A percentile compares a stretch with the other conserved stretches of the same genome.
Conservation (phyloP, 2,113 vertebrate genomes). For the Mionectes macconnelli region DNA sequence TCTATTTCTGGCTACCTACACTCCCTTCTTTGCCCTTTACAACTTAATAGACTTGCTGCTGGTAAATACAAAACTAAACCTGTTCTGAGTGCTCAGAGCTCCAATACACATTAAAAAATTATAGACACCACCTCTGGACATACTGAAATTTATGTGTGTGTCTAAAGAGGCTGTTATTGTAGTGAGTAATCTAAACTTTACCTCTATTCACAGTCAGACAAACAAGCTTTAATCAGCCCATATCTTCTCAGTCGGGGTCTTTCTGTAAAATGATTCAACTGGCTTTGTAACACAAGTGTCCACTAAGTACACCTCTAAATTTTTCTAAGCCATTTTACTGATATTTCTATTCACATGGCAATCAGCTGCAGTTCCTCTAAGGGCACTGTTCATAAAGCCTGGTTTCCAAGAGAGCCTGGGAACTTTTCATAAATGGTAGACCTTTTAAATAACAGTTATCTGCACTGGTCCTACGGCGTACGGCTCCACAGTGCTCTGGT, state of each 20-base stretch:
- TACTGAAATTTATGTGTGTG: constrained; percentile 59
- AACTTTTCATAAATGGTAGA: constrained; percentile 48
- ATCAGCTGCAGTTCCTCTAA: constrained; percentile 27
- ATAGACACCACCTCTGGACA: constrained; percentile 68
- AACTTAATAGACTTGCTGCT: constrained; percentile 71
- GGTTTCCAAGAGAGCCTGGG: constrained; percentile 11
- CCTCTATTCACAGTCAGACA: constrained; percentile 40
- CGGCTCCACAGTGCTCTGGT: neutral
- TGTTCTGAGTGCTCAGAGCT: constrained; percentile 42
- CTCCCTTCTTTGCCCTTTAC: constrained; percentile 55
- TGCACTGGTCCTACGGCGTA: neutral
- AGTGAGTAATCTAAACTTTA: constrained; percentile 64
- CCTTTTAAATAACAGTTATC: constrained; percentile 60
- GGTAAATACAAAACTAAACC: constrained; percentile 73
- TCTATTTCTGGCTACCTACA: constrained; percentile 56
- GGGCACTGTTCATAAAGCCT: constrained; percentile 27
- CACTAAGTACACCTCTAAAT: constrained; percentile 50
- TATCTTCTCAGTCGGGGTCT: constrained; percentile 24
- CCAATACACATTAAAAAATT: constrained; percentile 69
- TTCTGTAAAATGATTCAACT: constrained; percentile 39
- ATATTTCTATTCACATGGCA: constrained; percentile 50
- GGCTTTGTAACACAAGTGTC: constrained; percentile 28
- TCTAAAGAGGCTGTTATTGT: constrained; percentile 66
- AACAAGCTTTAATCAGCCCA: constrained; percentile 51
- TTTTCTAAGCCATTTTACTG: constrained; percentile 45